Evolutionary conservation across 2,797 vertebrate genomes (phyloP).

Genomic region (Caiman crocodilus): DNA sequence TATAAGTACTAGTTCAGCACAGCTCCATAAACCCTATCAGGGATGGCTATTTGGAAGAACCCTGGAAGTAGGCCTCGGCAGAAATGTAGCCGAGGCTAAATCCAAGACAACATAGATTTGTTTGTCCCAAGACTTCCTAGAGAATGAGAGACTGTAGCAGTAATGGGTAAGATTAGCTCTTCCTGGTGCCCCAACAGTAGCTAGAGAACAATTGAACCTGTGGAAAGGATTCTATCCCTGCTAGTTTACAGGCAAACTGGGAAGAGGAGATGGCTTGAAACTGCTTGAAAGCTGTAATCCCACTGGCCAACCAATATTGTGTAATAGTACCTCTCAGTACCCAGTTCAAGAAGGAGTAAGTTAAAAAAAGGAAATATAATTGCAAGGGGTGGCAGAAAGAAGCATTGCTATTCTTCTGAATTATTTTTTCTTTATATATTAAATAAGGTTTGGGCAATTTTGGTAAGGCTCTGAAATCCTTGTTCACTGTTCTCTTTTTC

Average conservation of each 20-base stretch:
- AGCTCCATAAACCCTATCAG: background rate
- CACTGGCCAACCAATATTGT: background rate
- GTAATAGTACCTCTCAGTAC: background rate
- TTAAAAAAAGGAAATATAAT: background rate
- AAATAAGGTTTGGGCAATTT: background rate
- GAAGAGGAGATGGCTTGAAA: background rate
- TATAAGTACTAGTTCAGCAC: background rate
- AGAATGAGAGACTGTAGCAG: background rate
- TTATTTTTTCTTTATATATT: background rate
- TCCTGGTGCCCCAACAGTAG: background rate
- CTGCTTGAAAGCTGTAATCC: background rate
- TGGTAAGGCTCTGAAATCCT: background rate
- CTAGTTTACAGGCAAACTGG: background rate
- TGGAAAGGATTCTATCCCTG: background rate
- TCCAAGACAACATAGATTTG: rapidly evolving
- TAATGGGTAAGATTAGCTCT: background rate
- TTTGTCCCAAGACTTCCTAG: rapidly evolving
- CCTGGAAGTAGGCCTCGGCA: background rate
- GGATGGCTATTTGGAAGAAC: background rate
- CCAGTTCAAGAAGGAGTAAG: background rate
- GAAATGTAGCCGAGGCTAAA: rapidly evolving
- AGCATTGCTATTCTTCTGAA: background rate
- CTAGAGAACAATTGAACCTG: background rate
- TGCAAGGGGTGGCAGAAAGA: background rate
- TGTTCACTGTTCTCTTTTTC: background rate